Conservation (phyloP, 2,888 invertebrate genomes). For the Cheilosia soror region DNA sequence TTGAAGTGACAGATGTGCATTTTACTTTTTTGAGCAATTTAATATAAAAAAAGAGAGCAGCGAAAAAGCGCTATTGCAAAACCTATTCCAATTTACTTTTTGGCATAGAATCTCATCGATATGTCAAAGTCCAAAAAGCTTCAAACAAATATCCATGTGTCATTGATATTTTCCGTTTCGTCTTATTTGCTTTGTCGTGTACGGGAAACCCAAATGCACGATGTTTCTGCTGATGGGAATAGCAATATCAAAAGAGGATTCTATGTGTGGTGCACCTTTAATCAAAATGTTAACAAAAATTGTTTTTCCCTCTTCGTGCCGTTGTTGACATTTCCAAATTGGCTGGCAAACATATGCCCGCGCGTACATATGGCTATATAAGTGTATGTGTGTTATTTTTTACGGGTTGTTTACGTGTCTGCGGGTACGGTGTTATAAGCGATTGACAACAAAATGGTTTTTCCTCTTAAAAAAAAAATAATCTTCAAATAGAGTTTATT, state of each 20-base stretch:
- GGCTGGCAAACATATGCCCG: conserved; percentile 77
- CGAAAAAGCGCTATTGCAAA: background rate
- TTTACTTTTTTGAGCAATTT: conserved; percentile 12
- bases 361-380: conserved; percentile 5
- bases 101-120: conserved; percentile 41
- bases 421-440: conserved; percentile 71
- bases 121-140: conserved; percentile 40
- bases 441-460: conserved; percentile 69
- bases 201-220: conserved; percentile 16
- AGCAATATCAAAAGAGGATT: conserved; percentile 62
- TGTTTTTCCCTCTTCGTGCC: conserved; percentile 36
- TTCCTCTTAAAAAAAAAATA: conserved; percentile 30
- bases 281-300: conserved; percentile 78
- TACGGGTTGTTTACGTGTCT: conserved; percentile 55
- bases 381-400: conserved; percentile 6
- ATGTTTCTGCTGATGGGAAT: conserved; percentile 64
- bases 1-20: conserved; percentile 40
- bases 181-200: conserved; percentile 30
- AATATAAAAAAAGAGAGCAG: conserved; percentile 3
- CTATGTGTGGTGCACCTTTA: conserved; percentile 76
- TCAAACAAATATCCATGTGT: conserved; percentile 32
- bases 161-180: conserved; percentile 66
- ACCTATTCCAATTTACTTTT: conserved; percentile 60
- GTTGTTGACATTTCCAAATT: conserved; percentile 79
- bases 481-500: conserved; percentile 64